Conservation (phyloP, 2,888 invertebrate species). For the Eupithecia centaureata region DNA sequence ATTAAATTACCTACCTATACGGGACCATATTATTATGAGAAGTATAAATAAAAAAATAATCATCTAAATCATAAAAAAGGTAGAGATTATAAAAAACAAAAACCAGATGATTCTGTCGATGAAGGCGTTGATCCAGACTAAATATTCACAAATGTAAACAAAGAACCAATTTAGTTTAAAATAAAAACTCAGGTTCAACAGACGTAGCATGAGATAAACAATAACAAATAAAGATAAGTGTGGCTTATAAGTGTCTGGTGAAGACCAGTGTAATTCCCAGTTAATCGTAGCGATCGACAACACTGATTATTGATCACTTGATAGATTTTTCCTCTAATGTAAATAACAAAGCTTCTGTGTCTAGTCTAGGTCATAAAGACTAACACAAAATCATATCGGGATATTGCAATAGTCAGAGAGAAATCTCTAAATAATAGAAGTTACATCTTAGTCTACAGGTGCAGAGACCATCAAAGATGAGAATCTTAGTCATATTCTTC, state of each 20-base stretch:
- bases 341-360: neutral
- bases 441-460: neutral
- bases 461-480: constrained; percentile 7
- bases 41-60: too few relatives aligned
- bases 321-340: neutral
- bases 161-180: constrained; percentile 3
- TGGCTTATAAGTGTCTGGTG: neutral
- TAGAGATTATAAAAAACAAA: constrained; percentile 2
- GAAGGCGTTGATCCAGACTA: constrained; percentile 4
- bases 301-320: too few relatives aligned
- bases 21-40: too few relatives aligned
- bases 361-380: neutral
- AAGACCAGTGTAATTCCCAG: neutral
- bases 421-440: neutral
- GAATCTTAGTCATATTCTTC: constrained; percentile 24
- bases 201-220: constrained; percentile 13
- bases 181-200: constrained; percentile 21
- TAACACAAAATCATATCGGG: neutral
- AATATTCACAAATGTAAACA: neutral
- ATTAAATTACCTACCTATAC: too few relatives aligned
- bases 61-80: too few relatives aligned
- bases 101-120: neutral
- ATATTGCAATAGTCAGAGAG: neutral
- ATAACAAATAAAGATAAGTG: constrained; percentile 16
- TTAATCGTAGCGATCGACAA: neutral